phyloP scores from a whole-genome alignment of 2,888 invertebrate species.

The Philereme transversata region DNA sequence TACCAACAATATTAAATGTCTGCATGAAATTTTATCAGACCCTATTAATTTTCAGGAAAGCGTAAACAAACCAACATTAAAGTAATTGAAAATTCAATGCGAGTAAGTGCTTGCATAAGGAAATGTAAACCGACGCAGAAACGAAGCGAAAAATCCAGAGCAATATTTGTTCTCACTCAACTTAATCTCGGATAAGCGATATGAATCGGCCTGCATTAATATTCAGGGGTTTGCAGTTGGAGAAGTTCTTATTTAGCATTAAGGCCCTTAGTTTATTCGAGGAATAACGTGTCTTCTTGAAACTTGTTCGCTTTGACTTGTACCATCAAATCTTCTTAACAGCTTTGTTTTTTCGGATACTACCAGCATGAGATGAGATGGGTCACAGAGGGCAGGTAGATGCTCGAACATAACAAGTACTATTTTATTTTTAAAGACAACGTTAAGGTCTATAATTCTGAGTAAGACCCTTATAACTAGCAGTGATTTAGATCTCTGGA shows the following conservation, averaged over 20 bases:
- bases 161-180: slow-evolving; percentile 42
- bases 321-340: no score
- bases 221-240: slow-evolving; percentile 28
- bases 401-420: no score
- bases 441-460: no score
- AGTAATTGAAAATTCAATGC: slow-evolving; percentile 41
- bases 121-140: slow-evolving; percentile 38
- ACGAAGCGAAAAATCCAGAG: slow-evolving; percentile 37
- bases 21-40: slow-evolving; percentile 4
- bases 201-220: slow-evolving; percentile 35
- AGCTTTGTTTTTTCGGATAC: no score
- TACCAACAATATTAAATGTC: neutral
- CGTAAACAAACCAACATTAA: slow-evolving; percentile 35
- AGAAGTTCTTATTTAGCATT: neutral
- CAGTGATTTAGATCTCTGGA: no score
- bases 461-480: no score
- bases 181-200: slow-evolving; percentile 41
- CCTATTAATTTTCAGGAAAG: slow-evolving; percentile 29
- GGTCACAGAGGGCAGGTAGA: no score
- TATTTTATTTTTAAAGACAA: no score
- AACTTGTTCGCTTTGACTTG: no score
- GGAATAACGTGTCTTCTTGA: no score
- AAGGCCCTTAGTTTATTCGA: no score
- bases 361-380: no score
- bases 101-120: slow-evolving; percentile 37